Conservation (phyloP, 92 coral and sea anemone species). For the Palythoa grandis region DNA sequence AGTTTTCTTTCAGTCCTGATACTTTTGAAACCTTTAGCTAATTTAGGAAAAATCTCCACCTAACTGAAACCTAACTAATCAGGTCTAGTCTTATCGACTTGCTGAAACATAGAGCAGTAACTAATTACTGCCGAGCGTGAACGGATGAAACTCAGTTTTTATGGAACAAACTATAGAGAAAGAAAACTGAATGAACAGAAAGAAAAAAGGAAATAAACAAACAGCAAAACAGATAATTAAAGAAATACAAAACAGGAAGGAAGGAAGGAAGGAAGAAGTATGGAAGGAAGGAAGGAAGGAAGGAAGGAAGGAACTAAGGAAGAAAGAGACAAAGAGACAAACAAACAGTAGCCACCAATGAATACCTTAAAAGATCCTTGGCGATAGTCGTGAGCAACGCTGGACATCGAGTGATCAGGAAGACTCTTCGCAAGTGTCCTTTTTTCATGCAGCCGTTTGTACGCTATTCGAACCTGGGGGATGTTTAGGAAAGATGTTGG, state of each 20-base stretch:
- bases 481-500: not conserved
- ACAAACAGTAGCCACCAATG: not conserved
- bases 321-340: not conserved
- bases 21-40: not conserved
- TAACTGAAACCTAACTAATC: not conserved
- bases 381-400: conserved; percentile 55
- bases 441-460: conserved; percentile 90
- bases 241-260: not conserved
- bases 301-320: not conserved
- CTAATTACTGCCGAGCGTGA: not conserved
- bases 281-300: not conserved
- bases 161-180: not conserved
- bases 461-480: conserved; percentile 85
- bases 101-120: no score
- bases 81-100: no score
- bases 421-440: conserved; percentile 78
- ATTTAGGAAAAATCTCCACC: not conserved
- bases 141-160: not conserved
- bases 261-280: not conserved
- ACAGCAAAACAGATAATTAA: not conserved
- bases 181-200: no score
- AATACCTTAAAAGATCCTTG: conserved; percentile 55
- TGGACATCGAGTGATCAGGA: conserved; percentile 84
- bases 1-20: not conserved
- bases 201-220: not conserved